Evolutionary conservation across 2,113 vertebrate species (phyloP).

Genomic region (Pan paniscus): DNA sequence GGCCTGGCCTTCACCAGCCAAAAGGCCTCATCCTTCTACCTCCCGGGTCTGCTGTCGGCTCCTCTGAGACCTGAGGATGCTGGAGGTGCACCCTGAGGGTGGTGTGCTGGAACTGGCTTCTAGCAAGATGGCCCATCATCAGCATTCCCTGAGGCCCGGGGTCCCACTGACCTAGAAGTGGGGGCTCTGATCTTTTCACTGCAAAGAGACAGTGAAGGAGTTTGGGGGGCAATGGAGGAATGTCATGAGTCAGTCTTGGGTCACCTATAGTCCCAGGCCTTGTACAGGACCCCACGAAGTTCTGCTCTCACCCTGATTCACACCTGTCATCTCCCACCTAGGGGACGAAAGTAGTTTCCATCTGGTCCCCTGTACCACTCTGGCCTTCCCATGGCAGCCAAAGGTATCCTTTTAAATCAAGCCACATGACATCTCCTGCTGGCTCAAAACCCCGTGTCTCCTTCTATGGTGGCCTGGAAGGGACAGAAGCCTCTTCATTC

Average conservation of each 20-base stretch:
- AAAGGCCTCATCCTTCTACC: background rate
- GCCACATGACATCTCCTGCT: background rate
- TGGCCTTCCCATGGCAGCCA: background rate
- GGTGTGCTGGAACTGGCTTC: background rate
- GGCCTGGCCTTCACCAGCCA: background rate
- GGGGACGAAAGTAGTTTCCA: background rate
- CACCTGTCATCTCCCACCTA: background rate
- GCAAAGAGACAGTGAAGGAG: background rate
- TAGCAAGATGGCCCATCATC: background rate
- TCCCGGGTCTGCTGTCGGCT: background rate
- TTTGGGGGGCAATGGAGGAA: background rate
- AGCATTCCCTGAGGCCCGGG: background rate
- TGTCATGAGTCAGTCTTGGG: background rate
- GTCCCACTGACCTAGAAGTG: background rate
- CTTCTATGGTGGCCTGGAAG: background rate
- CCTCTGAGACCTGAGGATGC: background rate
- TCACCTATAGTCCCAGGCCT: background rate
- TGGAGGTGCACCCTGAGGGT: background rate
- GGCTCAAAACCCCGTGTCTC: background rate
- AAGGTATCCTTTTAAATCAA: background rate
- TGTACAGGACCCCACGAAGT: background rate
- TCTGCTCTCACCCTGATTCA: background rate
- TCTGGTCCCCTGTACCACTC: background rate
- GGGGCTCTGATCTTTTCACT: background rate
- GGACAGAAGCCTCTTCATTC: background rate